These are phyloP conservation scores for Aphodius sticticus DNA, from an alignment of 2,888 invertebrate genomes.

Conservation along the genomic window DNA sequence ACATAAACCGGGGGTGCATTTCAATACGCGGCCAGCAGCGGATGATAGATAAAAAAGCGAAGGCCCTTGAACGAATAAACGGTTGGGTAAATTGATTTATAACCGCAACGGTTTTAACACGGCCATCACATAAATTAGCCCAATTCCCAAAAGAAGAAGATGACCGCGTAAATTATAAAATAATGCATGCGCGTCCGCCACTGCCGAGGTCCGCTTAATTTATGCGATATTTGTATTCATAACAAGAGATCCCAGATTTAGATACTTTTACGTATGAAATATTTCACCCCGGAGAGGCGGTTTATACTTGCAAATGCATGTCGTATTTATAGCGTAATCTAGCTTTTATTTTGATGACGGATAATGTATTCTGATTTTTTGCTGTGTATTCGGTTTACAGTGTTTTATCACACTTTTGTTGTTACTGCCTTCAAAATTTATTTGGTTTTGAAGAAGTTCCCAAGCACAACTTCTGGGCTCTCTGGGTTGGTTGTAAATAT, in stretches of 20 bases:
- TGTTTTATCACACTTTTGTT: neutral
- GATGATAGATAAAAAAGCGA: neutral
- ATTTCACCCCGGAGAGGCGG: neutral
- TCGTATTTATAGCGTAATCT: neutral
- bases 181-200: neutral
- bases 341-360: neutral
- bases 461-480: too few relatives aligned
- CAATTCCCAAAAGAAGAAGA: constrained; percentile 4
- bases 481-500: too few relatives aligned
- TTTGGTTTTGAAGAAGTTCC: neutral
- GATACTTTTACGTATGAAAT: neutral
- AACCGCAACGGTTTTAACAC: neutral
- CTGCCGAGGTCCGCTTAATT: neutral
- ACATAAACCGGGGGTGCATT: neutral
- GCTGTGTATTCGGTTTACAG: neutral
- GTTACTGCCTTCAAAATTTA: neutral
- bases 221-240: constrained; percentile 4
- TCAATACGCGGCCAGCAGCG: neutral
- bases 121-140: neutral
- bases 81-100: neutral
- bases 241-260: neutral
- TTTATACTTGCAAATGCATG: neutral
- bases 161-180: constrained; percentile 4
- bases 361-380: neutral
- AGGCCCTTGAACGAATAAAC: neutral